Base-by-base conservation (phyloP, 2,888 invertebrate genomes). In the Tetanocera ferruginea region DNA sequence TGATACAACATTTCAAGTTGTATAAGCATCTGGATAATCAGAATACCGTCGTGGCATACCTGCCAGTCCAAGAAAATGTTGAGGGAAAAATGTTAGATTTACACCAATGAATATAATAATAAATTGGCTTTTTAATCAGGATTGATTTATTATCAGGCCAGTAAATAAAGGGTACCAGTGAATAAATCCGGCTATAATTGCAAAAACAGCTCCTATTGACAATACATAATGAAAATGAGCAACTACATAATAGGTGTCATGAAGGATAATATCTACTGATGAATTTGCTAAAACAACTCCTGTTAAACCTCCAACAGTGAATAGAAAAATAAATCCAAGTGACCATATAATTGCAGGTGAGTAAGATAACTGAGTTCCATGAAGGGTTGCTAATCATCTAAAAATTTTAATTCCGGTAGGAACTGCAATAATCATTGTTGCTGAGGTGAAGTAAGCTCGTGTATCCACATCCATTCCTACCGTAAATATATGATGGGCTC, bases 401-500 rank as follows among this genome's bases (percentile, higher is more conserved):
- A 95, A 95, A 90, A 96, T 92, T 92, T 95, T 95, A 92, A 96
- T 94, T 83, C 95, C 95, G 23, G 95, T 96, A 0, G 95, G 95
- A 0, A 96, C 92, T 0, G 95, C 95, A 94, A 96, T 96, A 92
- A 96, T 94, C 93, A 95, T 95, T 19, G 95, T 96, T 0, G 95
- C 95, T 66, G 95, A 93, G 0, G 95, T 95, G 89, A 96, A 96
- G 88, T 95, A 96, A 31, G 95, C 95, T 89, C 95, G 94, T 0
- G 94, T 95, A 90, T 95, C 95, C 79, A 95, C 93, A 90, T 95
- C 95, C 92, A 96, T 93, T 0, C 95, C 95, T 51, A 95, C 93
- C 2, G 95, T 95, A 90, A 95, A 96, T 92, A 96, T 96, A 88
- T 96, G 95, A 88, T 96, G 95, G 9, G 95, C 94, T 92, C 95